Percentiles rank a stretch among this genome's conserved stretches.
These are phyloP conservation scores for Heliconius ismenius DNA, from an alignment of 2,888 invertebrate genomes.

Conservation along the genomic window DNA sequence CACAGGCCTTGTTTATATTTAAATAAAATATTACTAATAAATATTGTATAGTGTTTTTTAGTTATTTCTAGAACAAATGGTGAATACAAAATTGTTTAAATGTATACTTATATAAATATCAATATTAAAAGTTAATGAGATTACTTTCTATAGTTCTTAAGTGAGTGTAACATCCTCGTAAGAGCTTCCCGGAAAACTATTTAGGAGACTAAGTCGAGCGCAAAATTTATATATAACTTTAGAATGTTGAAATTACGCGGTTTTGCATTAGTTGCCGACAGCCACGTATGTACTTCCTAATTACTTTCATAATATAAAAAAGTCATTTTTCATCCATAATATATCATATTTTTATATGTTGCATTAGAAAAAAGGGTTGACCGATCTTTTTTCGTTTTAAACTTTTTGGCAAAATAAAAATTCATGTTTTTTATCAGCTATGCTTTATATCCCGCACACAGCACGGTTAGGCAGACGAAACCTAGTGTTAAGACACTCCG, in stretches of 20 bases:
- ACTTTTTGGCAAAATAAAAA: too few relatives aligned
- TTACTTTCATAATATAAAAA: neutral
- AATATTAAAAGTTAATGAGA: constrained; percentile 4
- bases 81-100: neutral
- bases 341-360: neutral
- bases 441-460: too few relatives aligned
- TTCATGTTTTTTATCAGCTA: too few relatives aligned
- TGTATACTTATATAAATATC: neutral
- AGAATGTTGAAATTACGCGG: constrained; percentile 33
- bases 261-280: constrained; percentile 21
- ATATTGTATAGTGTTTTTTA: too few relatives aligned
- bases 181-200: constrained; percentile 39
- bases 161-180: constrained; percentile 34
- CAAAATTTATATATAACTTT: constrained; percentile 40
- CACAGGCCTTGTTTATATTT: too few relatives aligned
- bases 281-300: neutral
- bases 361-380: too few relatives aligned
- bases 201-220: constrained; percentile 37
- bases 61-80: too few relatives aligned
- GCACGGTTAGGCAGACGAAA: too few relatives aligned
- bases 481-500: too few relatives aligned
- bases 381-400: too few relatives aligned
- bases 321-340: too few relatives aligned
- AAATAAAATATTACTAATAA: too few relatives aligned
- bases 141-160: constrained; percentile 34